These are phyloP conservation scores for Myotis daubentonii DNA, from an alignment of 2,797 vertebrate genomes.

Conservation along the genomic window DNA sequence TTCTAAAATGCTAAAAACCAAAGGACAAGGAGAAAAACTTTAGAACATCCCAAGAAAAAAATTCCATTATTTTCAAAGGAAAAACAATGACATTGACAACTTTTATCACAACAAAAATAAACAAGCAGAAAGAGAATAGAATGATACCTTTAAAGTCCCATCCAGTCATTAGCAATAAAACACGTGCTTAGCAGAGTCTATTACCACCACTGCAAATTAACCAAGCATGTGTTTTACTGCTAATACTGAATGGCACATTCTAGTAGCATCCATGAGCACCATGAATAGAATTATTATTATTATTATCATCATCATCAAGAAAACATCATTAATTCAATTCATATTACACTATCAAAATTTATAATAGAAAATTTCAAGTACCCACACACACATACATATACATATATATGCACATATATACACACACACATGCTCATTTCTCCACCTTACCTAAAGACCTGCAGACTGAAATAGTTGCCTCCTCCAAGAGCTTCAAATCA, in stretches of 20 bases:
- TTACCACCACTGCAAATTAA: neutral
- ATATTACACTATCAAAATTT: neutral
- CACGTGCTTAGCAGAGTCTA: neutral
- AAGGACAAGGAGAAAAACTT: neutral
- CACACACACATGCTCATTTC: neutral
- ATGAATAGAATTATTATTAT: neutral
- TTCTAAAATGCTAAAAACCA: neutral
- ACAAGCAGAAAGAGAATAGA: neutral
- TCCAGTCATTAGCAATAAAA: too few species aligned
- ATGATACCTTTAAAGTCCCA: neutral
- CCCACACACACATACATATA: neutral
- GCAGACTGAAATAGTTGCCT: slow-evolving; percentile 94
- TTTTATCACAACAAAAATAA: slow-evolving; percentile 4
- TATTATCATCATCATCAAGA: neutral
- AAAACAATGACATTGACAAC: neutral
- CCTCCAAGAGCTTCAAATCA: slow-evolving; percentile 95
- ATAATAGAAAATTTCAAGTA: neutral
- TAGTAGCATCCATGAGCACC: neutral
- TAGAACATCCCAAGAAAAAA: neutral
- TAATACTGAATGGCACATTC: neutral
- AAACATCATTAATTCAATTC: neutral
- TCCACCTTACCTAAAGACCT: slow-evolving; percentile 92
- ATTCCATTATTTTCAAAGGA: neutral
- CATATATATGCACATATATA: neutral
- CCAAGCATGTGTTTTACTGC: neutral